Conservation (phyloP, 2,113 vertebrate genomes). For the Laticauda colubrina region DNA sequence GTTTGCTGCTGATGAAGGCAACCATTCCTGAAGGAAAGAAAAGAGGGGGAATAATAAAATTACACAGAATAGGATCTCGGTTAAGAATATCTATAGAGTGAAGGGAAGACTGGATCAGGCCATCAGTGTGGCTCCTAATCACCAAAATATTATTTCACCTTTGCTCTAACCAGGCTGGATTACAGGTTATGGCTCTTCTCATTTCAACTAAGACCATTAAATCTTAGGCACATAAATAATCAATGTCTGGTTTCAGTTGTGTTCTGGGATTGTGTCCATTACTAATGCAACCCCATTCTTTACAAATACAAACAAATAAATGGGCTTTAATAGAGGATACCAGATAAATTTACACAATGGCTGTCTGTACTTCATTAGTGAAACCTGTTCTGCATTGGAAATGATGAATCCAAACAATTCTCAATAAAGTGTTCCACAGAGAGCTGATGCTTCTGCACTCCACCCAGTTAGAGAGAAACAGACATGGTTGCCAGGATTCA, state of each 20-base stretch:
- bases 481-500: constrained; percentile 11
- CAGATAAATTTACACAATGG: background rate
- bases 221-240: background rate
- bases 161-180: background rate
- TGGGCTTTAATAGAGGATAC: background rate
- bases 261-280: background rate
- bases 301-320: background rate
- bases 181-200: background rate
- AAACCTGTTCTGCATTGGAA: background rate
- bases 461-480: constrained; percentile 24
- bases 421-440: background rate
- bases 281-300: background rate
- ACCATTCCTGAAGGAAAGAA: background rate
- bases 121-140: background rate
- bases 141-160: background rate
- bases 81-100: background rate
- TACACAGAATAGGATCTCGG: background rate
- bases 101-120: background rate
- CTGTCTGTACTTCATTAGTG: background rate
- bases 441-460: constrained; percentile 7
- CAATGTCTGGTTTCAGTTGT: background rate
- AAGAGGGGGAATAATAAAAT: background rate
- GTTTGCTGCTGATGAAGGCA: background rate
- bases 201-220: background rate
- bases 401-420: background rate